Evolutionary conservation across 2,113 vertebrate genomes (phyloP).

Genomic region (Sula dactylatra): DNA sequence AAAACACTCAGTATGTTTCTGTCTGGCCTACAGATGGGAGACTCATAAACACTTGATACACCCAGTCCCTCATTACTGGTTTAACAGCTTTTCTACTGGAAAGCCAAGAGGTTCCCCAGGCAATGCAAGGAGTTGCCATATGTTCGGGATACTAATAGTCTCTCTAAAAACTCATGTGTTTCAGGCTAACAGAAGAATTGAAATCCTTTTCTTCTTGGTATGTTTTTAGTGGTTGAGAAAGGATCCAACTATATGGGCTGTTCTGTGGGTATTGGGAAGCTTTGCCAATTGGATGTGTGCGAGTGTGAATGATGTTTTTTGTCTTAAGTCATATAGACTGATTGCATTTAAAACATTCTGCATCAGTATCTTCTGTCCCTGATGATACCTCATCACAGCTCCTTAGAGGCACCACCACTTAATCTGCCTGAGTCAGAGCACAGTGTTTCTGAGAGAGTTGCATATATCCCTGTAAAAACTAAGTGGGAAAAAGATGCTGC

Average conservation of each 20-base stretch:
- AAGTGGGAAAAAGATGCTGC: not conserved
- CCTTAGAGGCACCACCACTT: not conserved
- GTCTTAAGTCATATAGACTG: conserved; percentile 11
- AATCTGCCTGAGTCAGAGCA: conserved; percentile 25
- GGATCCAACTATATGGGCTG: not conserved
- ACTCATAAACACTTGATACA: conserved; percentile 54
- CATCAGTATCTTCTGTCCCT: not conserved
- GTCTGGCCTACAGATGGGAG: conserved; percentile 42
- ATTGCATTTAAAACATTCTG: conserved; percentile 10
- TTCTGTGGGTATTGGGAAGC: not conserved
- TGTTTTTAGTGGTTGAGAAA: conserved; percentile 16
- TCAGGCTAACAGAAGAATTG: not conserved
- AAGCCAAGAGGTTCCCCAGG: conserved; percentile 49
- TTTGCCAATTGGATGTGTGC: not conserved
- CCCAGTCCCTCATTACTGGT: conserved; percentile 41
- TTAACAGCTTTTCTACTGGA: conserved; percentile 47
- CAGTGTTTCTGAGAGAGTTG: not conserved
- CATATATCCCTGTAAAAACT: not conserved
- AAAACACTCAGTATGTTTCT: conserved; percentile 3
- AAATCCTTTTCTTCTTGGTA: conserved; percentile 15
- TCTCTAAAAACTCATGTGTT: conserved; percentile 27
- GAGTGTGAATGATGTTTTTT: not conserved
- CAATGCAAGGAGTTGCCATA: conserved; percentile 10
- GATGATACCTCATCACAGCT: not conserved
- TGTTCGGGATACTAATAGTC: not conserved